These are phyloP conservation scores for Sipha maydis DNA, from an alignment of 2,888 invertebrate genomes.

Conservation along the genomic window DNA sequence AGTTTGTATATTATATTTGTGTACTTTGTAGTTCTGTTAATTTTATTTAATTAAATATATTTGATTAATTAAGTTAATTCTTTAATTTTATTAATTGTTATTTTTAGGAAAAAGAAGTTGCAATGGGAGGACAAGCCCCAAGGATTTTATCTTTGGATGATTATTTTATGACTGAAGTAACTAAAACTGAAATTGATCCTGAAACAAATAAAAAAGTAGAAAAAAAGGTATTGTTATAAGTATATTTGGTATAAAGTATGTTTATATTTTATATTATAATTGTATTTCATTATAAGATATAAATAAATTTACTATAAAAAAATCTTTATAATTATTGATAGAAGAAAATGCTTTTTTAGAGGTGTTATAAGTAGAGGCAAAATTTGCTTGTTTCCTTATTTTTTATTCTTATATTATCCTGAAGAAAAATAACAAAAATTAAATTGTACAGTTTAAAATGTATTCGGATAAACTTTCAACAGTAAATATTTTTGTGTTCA, in stretches of 20 bases:
- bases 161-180: constrained; percentile 91
- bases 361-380: too few species aligned
- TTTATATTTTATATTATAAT: constrained; percentile 53
- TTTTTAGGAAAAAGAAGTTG: constrained; percentile 76
- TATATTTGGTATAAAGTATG: background rate
- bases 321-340: too few species aligned
- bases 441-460: too few species aligned
- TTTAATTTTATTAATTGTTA: constrained; percentile 3
- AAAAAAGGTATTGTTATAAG: constrained; percentile 70
- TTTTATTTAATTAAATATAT: too few species aligned
- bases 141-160: constrained; percentile 94
- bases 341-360: too few species aligned
- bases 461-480: too few species aligned
- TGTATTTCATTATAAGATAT: background rate
- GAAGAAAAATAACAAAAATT: too few species aligned
- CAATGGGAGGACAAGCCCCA: constrained; percentile 88
- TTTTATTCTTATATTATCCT: too few species aligned
- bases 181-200: constrained; percentile 77
- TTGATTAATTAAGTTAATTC: too few species aligned
- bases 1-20: constrained; percentile 68
- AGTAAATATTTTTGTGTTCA: too few species aligned
- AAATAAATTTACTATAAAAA: background rate
- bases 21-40: too few species aligned
- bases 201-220: constrained; percentile 78
- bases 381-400: too few species aligned